These are phyloP conservation scores for Cercopithecus neglectus DNA, from an alignment of 2,797 vertebrate genomes.

Conservation along the genomic window DNA sequence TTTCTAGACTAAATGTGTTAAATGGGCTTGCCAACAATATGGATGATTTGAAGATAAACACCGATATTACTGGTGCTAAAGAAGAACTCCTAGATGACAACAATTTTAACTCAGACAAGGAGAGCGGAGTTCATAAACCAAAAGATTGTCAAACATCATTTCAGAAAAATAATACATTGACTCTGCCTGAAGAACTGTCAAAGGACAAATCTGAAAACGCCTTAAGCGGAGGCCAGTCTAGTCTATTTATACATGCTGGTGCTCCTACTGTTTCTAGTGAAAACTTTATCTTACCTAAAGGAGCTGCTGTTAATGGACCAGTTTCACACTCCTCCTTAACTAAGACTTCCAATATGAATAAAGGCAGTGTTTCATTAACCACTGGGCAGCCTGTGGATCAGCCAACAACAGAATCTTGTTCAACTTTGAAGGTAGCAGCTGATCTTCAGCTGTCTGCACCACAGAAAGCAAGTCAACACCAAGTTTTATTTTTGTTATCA, in stretches of 20 bases:
- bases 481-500: constrained; percentile 91
- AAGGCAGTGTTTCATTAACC: constrained; percentile 91
- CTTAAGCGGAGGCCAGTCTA: constrained; percentile 97
- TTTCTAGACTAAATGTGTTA: constrained; percentile 88
- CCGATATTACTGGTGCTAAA: constrained; percentile 89
- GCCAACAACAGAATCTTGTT: constrained; percentile 88
- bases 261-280: constrained; percentile 93
- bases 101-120: constrained; percentile 87
- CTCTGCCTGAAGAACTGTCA: constrained; percentile 90
- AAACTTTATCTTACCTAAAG: constrained; percentile 93
- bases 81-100: constrained; percentile 88
- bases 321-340: constrained; percentile 95
- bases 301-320: constrained; percentile 98
- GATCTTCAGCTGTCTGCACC: constrained; percentile 92
- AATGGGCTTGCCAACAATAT: constrained; percentile 88
- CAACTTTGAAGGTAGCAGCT: constrained; percentile 90
- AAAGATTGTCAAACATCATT: constrained; percentile 89
- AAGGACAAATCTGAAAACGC: constrained; percentile 94
- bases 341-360: constrained; percentile 93
- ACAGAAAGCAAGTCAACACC: constrained; percentile 89
- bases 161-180: constrained; percentile 89
- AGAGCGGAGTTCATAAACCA: constrained; percentile 90
- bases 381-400: constrained; percentile 90
- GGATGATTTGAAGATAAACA: constrained; percentile 90
- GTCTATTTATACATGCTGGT: constrained; percentile 93